Evolutionary conservation across 2,113 vertebrate species (phyloP).

Genomic region (Gobiocypris rarus): DNA sequence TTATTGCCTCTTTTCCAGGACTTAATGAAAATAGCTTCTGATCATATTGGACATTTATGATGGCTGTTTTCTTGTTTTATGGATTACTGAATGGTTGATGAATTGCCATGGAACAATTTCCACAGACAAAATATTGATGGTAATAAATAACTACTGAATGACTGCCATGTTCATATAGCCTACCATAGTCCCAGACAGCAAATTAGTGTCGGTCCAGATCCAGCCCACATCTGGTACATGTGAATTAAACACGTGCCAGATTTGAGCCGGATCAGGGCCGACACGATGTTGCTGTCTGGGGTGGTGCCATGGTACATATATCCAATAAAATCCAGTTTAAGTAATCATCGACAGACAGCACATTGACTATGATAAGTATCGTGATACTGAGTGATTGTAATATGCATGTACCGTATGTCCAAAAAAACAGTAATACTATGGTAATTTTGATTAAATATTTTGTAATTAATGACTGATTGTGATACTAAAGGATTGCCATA

Average conservation of each 20-base stretch:
- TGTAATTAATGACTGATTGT: not conserved
- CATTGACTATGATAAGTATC: not conserved
- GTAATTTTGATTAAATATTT: not conserved
- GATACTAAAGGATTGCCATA: not conserved
- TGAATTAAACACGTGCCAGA: too few relatives aligned
- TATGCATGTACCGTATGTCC: not conserved
- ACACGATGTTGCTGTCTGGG: too few relatives aligned
- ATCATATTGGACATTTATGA: not conserved
- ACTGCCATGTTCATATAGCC: not conserved
- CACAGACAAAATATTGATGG: not conserved
- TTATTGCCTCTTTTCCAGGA: not conserved
- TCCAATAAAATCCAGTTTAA: too few relatives aligned
- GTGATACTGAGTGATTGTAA: not conserved
- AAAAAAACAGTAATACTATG: not conserved
- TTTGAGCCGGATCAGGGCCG: too few relatives aligned
- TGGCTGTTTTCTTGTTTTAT: not conserved
- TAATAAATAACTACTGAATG: not conserved
- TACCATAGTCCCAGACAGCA: too few relatives aligned
- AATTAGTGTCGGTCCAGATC: too few relatives aligned
- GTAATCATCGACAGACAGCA: too few relatives aligned
- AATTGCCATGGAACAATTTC: constrained; percentile 7
- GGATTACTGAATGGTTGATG: not conserved
- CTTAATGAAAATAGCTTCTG: not conserved
- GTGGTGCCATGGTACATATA: too few relatives aligned
- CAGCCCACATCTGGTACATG: too few relatives aligned